Evolutionary conservation across 2,113 vertebrate species (phyloP).

Genomic region (Trochalopteron elliotii): DNA sequence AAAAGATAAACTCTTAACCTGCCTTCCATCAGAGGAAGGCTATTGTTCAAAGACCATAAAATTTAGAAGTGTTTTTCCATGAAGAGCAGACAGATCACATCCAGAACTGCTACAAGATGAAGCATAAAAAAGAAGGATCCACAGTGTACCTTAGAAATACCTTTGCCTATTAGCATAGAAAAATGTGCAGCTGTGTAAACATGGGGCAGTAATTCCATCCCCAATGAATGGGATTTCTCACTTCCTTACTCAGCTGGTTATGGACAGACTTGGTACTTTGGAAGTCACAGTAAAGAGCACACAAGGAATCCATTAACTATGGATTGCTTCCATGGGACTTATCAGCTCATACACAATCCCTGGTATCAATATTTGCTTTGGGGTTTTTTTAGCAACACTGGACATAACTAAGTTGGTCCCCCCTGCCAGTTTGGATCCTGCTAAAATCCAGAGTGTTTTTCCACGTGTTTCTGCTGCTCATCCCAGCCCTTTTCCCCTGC

Average conservation of each 20-base stretch:
- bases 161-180: background rate
- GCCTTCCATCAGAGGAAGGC: background rate
- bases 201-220: background rate
- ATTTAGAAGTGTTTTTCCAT: background rate
- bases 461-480: background rate
- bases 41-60: background rate
- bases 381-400: background rate
- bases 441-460: background rate
- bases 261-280: background rate
- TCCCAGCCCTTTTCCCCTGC: background rate
- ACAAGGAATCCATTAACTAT: background rate
- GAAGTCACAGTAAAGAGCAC: background rate
- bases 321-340: background rate
- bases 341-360: background rate
- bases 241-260: background rate
- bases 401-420: background rate
- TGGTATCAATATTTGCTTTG: background rate
- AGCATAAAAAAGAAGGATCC: background rate
- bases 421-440: background rate
- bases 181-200: background rate
- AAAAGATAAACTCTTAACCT: background rate
- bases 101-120: background rate
- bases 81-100: background rate
- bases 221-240: background rate
- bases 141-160: rapidly evolving